These are phyloP conservation scores for Camponotus fellah DNA, from an alignment of 2,888 invertebrate species.

Conservation along the genomic window DNA sequence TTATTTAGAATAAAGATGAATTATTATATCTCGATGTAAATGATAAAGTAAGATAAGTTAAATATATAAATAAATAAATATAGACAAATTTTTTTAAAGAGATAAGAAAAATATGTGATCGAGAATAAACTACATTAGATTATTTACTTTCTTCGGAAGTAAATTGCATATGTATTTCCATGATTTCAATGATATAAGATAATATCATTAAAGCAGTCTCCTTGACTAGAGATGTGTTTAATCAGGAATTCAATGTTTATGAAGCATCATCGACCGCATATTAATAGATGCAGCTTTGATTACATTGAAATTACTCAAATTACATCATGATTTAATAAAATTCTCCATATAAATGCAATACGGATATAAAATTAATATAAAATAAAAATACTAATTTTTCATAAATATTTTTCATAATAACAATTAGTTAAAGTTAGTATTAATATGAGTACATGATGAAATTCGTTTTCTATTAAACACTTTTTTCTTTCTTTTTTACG, in stretches of 20 bases:
- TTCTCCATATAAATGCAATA: background rate
- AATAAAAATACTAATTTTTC: background rate
- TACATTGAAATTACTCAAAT: slow-evolving; percentile 14
- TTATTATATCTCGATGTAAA: background rate
- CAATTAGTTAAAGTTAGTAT: background rate
- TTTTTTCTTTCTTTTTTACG: background rate
- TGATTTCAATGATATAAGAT: background rate
- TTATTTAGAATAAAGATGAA: background rate
- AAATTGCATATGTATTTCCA: background rate
- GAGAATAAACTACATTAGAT: background rate
- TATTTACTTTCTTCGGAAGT: background rate
- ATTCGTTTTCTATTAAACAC: background rate
- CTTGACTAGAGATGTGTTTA: slow-evolving; percentile 20
- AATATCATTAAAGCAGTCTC: background rate
- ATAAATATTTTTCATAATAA: slow-evolving; percentile 21
- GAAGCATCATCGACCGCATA: slow-evolving; percentile 14
- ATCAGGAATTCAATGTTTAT: slow-evolving; percentile 22
- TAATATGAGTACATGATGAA: background rate
- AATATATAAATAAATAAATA: background rate
- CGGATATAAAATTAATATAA: background rate
- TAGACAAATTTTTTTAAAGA: background rate
- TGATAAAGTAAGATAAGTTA: background rate
- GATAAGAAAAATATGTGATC: background rate
- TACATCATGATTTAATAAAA: background rate
- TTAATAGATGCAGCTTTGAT: slow-evolving; percentile 1